Conservation (phyloP, 2,797 vertebrate species). For the Lagodon rhomboides region DNA sequence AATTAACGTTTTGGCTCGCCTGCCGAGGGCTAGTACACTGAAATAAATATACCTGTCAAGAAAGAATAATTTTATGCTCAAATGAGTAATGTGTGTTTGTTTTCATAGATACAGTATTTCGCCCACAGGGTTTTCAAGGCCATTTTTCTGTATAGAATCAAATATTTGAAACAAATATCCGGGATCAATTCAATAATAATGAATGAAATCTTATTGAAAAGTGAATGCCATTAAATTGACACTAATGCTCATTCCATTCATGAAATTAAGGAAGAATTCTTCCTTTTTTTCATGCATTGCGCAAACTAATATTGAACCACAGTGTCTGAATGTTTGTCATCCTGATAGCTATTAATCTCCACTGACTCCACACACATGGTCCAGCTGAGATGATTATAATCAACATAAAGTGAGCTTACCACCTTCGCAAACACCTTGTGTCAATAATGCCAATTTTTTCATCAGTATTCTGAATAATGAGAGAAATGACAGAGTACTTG, state of each 20-base stretch:
- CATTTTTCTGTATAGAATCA: neutral
- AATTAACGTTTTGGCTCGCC: conserved; percentile 11
- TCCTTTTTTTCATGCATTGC: too few species aligned
- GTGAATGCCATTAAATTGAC: neutral
- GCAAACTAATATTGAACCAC: too few species aligned
- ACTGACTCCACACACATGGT: neutral
- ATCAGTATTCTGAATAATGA: neutral
- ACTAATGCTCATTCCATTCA: neutral
- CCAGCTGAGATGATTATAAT: neutral
- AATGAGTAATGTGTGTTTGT: neutral
- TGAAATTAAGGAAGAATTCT: neutral
- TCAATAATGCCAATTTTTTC: neutral
- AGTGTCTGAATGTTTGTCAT: neutral
- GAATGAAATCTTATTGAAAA: conserved; percentile 5
- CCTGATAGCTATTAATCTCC: neutral
- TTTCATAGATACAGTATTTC: conserved; percentile 1
- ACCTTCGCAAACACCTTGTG: neutral
- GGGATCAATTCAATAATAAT: neutral
- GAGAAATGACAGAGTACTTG: neutral
- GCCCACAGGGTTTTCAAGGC: conserved; percentile 5
- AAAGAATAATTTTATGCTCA: conserved; percentile 13
- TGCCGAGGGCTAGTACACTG: conserved; percentile 4
- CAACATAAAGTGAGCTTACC: neutral
- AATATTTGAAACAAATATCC: neutral
- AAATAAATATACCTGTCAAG: conserved; percentile 28